Conservation (phyloP, 2,888 invertebrate genomes). For the Erebia epiphron region DNA sequence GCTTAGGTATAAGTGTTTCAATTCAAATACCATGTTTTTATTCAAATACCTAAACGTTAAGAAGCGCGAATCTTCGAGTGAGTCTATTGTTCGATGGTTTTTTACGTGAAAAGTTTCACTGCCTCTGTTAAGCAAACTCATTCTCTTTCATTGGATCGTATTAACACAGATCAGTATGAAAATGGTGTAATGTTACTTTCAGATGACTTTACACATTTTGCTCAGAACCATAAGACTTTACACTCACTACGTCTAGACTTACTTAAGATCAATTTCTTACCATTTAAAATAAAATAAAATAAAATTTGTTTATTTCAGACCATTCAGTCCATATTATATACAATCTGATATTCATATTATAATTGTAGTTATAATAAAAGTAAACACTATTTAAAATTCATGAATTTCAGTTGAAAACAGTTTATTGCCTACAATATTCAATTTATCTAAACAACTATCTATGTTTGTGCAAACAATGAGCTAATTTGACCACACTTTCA, state of each 20-base stretch:
- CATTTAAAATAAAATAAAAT: too few species aligned
- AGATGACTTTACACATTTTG: constrained; percentile 4
- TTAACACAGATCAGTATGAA: neutral
- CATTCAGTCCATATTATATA: too few species aligned
- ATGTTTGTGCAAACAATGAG: neutral
- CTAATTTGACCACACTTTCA: constrained; percentile 5
- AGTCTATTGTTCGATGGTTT: too few species aligned
- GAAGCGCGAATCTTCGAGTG: too few species aligned
- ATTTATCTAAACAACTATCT: neutral
- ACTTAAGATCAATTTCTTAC: constrained; percentile 7
- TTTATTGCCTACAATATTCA: neutral
- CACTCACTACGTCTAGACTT: constrained; percentile 14
- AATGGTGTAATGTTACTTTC: neutral
- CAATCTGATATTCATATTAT: neutral
- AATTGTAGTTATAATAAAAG: neutral
- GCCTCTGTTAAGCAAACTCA: too few species aligned
- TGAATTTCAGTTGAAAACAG: neutral
- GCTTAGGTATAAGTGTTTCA: too few species aligned
- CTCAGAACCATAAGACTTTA: constrained; percentile 13
- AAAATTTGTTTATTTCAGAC: too few species aligned
- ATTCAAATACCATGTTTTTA: too few species aligned
- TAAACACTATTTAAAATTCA: neutral
- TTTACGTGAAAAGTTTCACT: too few species aligned
- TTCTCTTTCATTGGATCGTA: too few species aligned
- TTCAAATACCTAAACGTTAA: too few species aligned